These are phyloP conservation scores for Phycodurus eques DNA, from an alignment of 2,113 vertebrate species.

Conservation along the genomic window DNA sequence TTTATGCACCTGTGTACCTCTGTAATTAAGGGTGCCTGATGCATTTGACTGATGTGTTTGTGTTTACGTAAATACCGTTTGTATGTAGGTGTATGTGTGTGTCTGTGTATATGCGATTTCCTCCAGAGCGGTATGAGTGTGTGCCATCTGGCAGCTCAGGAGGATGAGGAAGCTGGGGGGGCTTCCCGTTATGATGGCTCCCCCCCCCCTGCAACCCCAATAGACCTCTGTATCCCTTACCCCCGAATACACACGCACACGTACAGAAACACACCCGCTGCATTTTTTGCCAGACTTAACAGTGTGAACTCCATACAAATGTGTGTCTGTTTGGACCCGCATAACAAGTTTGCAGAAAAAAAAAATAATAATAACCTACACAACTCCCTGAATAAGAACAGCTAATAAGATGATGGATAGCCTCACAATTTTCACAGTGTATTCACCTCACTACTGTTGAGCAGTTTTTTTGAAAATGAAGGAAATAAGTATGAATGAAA, in stretches of 20 bases:
- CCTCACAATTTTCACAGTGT: not conserved
- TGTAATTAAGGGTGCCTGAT: not conserved
- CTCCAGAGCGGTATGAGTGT: constrained; percentile 65
- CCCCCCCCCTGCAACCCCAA: constrained; percentile 51
- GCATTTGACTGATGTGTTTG: constrained; percentile 29
- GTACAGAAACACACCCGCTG: constrained; percentile 1
- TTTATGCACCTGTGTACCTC: constrained; percentile 13
- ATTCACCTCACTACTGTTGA: not conserved
- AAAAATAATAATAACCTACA: too few species aligned
- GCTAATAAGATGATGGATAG: not conserved
- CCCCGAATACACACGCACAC: not conserved
- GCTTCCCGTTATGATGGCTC: constrained; percentile 60
- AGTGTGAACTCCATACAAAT: constrained; percentile 10
- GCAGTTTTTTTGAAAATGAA: not conserved
- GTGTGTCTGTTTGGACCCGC: not conserved
- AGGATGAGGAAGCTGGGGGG: constrained; percentile 54
- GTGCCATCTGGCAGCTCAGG: constrained; percentile 70
- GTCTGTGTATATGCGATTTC: constrained; percentile 43
- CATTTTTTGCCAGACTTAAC: constrained; percentile 3
- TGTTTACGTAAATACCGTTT: constrained; percentile 34
- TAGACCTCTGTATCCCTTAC: constrained; percentile 32
- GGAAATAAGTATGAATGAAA: too few species aligned
- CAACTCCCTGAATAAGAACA: not conserved
- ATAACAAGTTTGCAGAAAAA: not conserved
- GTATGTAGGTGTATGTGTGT: constrained; percentile 47